These are phyloP conservation scores for Rhagonycha lutea DNA, from an alignment of 2,888 invertebrate species.

Conservation along the genomic window DNA sequence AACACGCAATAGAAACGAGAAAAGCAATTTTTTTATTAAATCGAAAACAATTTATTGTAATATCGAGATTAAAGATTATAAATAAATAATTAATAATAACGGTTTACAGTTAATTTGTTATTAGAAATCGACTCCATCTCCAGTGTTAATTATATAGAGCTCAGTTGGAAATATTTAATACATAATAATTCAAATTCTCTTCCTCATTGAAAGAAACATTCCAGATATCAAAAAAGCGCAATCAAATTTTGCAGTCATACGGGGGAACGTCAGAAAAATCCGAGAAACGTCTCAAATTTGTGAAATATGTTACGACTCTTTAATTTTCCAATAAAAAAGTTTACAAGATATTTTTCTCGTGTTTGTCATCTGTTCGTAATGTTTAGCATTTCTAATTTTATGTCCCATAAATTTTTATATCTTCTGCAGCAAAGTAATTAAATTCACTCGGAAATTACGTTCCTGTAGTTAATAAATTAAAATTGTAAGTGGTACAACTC, in stretches of 20 bases:
- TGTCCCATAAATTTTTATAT: background rate
- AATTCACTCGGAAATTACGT: background rate
- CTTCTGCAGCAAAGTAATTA: background rate
- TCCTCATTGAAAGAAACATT: background rate
- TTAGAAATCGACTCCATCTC: background rate
- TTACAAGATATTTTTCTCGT: background rate
- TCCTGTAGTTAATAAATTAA: background rate
- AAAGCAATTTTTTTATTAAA: background rate
- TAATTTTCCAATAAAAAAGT: background rate
- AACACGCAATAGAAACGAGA: background rate
- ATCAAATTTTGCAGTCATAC: too few species aligned
- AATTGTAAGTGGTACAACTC: background rate
- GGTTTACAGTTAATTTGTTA: constrained; percentile 7
- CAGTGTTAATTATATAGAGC: background rate
- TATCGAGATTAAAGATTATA: constrained; percentile 1
- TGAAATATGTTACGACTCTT: background rate
- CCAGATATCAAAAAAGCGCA: background rate
- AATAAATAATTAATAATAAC: constrained; percentile 15
- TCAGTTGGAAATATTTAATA: background rate
- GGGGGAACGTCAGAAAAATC: background rate
- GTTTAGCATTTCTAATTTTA: background rate
- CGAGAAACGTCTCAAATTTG: background rate
- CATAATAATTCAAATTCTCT: background rate
- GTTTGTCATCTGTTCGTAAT: background rate
- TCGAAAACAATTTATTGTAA: background rate